Evolutionary conservation across 2,797 vertebrate genomes (phyloP).

Genomic region (Megalops cyprinoides): DNA sequence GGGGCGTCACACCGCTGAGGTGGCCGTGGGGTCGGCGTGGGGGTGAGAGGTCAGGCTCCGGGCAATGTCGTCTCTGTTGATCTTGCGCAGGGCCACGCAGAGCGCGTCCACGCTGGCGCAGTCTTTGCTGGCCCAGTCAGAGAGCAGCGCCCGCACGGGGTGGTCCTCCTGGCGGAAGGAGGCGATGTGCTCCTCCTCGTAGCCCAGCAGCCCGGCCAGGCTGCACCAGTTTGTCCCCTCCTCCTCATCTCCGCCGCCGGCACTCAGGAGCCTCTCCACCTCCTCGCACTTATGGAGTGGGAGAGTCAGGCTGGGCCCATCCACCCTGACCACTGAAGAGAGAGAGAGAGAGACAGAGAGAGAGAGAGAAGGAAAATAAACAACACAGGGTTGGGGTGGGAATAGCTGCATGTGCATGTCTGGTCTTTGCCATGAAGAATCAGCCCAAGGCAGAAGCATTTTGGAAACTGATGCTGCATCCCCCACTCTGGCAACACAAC

Average conservation of each 20-base stretch:
- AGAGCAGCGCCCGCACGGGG: conserved; percentile 70
- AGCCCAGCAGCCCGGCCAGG: conserved; percentile 77
- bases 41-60: conserved; percentile 76
- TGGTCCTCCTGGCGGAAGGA: conserved; percentile 70
- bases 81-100: conserved; percentile 69
- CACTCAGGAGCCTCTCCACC: conserved; percentile 72
- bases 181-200: conserved; percentile 76
- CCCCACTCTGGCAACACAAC: neutral
- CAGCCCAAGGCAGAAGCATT: neutral
- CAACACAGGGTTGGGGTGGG: neutral
- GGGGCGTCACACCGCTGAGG: conserved; percentile 62
- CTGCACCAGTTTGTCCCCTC: conserved; percentile 63
- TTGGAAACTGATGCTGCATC: neutral
- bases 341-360: conserved; percentile 20
- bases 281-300: conserved; percentile 79
- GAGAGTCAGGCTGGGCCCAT: conserved; percentile 74
- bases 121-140: conserved; percentile 74
- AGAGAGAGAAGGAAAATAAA: neutral
- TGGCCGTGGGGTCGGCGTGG: conserved; percentile 62
- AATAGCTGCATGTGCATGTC: neutral
- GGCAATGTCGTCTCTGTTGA: conserved; percentile 76
- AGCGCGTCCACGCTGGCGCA: conserved; percentile 73
- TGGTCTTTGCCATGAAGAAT: neutral
- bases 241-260: conserved; percentile 55
- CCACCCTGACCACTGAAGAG: conserved; percentile 81